Evolutionary conservation across 2,888 invertebrate species (phyloP).

Genomic region (Pherbina coryleti): DNA sequence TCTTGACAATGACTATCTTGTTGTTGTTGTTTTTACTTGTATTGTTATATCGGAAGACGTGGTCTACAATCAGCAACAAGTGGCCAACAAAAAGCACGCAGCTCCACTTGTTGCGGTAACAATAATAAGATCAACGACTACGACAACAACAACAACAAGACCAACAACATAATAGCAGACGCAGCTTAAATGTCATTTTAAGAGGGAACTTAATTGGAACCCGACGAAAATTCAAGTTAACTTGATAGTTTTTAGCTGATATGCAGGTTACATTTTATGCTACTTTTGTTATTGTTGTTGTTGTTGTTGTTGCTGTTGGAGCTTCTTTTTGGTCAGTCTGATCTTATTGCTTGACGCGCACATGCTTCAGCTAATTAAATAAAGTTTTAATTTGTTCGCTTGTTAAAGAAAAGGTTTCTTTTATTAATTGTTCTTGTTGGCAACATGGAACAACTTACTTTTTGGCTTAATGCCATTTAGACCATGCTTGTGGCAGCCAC

Average conservation of each 20-base stretch:
- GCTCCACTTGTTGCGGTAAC: no score
- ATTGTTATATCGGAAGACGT: neutral
- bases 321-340: neutral
- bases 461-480: neutral
- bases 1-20: neutral
- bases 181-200: constrained; percentile 13
- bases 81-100: neutral
- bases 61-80: neutral
- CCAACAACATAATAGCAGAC: neutral
- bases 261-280: neutral
- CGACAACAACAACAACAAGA: neutral
- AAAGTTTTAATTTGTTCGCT: constrained; percentile 63
- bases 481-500: no score
- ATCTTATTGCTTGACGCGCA: neutral
- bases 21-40: neutral
- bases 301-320: constrained; percentile 1
- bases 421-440: constrained; percentile 30
- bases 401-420: constrained; percentile 56
- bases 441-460: neutral
- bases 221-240: constrained; percentile 16
- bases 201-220: constrained; percentile 27
- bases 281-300: neutral
- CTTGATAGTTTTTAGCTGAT: constrained; percentile 5
- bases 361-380: constrained; percentile 60
- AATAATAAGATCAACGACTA: neutral